Conservation (phyloP, 2,888 invertebrate species). For the Drosophila rellima region DNA sequence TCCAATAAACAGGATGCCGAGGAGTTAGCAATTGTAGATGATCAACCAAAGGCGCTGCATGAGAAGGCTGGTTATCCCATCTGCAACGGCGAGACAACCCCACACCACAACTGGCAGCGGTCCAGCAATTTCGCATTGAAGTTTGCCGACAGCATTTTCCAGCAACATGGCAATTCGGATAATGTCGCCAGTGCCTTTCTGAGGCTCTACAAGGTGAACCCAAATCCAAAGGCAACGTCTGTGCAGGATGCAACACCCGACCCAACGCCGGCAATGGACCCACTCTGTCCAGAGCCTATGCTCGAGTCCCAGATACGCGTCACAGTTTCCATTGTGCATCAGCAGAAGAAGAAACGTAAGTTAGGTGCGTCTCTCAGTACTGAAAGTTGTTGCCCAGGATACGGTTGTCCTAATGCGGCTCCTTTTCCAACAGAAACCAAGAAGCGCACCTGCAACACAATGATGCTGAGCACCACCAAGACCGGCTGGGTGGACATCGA, state of each 20-base stretch:
- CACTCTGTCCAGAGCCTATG: constrained; percentile 57
- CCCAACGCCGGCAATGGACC: constrained; percentile 4
- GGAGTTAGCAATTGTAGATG: constrained; percentile 47
- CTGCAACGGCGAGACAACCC: constrained; percentile 82
- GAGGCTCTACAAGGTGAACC: constrained; percentile 83
- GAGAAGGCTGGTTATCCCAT: constrained; percentile 85
- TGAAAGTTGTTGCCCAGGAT: not conserved
- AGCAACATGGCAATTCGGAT: constrained; percentile 69
- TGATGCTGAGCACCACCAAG: constrained; percentile 84
- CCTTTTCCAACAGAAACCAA: constrained; percentile 74
- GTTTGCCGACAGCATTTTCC: constrained; percentile 83
- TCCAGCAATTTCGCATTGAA: constrained; percentile 83
- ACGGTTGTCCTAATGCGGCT: not conserved
- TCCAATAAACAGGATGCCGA: constrained; percentile 55
- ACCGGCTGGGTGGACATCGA: constrained; percentile 85
- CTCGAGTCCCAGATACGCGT: constrained; percentile 84
- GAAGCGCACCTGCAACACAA: constrained; percentile 85
- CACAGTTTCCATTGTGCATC: constrained; percentile 84
- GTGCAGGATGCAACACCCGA: not conserved
- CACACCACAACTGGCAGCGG: constrained; percentile 79
- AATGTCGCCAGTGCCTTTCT: constrained; percentile 83
- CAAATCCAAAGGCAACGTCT: constrained; percentile 72
- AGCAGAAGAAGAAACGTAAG: constrained; percentile 83
- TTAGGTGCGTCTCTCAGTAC: constrained; percentile 51
- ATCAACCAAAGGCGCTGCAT: constrained; percentile 74